A percentile compares a stretch with the other conserved stretches of the same genome.
Evolutionary conservation across 2,797 vertebrate genomes (phyloP).

Genomic region (Somateria mollissima): DNA sequence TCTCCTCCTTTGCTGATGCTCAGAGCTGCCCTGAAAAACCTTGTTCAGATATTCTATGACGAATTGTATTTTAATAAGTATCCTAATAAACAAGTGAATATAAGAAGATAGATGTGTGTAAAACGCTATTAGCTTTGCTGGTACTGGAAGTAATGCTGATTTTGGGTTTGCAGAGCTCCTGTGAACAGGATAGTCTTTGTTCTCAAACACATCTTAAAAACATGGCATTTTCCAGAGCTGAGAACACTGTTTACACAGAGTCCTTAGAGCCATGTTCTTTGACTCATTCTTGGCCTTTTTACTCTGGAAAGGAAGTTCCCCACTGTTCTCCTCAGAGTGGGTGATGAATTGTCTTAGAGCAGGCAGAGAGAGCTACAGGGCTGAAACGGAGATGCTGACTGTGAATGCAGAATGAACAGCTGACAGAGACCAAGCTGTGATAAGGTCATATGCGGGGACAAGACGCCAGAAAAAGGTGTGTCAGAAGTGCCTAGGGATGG

Average conservation of each 20-base stretch:
- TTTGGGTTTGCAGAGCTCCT: neutral
- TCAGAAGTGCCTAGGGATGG: neutral
- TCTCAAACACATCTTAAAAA: neutral
- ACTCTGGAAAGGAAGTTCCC: neutral
- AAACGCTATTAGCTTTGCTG: neutral
- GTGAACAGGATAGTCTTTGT: neutral
- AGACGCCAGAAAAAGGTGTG: neutral
- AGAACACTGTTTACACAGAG: neutral
- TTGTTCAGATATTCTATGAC: neutral
- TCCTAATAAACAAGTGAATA: neutral
- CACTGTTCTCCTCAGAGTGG: neutral
- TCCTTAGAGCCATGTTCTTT: neutral
- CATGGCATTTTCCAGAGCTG: neutral
- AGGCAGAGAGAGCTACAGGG: neutral
- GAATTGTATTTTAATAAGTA: neutral
- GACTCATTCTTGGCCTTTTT: neutral
- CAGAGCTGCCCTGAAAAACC: neutral
- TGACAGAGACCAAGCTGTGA: neutral
- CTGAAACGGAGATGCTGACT: neutral
- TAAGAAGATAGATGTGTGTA: no score
- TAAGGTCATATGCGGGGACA: neutral
- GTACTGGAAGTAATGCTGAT: neutral
- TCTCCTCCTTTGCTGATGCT: neutral
- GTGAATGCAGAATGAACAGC: neutral
- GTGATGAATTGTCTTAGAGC: neutral